Evolutionary conservation across 35 echinoderm and acorn worm genomes (phyloP).

Genomic region (Lytechinus pictus): DNA sequence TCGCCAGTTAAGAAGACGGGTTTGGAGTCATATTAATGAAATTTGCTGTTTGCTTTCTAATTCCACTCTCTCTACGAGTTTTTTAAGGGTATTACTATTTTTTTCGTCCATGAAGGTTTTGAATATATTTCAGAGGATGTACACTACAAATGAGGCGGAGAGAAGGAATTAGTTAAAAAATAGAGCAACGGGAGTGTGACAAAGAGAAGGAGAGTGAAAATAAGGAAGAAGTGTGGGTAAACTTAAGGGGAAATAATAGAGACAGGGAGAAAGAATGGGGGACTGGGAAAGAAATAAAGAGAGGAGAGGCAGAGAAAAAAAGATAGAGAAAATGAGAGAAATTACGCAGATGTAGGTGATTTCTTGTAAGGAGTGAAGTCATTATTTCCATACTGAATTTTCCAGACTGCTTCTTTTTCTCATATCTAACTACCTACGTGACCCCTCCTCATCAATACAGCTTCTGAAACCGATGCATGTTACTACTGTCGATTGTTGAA

Average conservation of each 20-base stretch:
- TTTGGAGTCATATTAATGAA: neutral
- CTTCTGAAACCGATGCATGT: neutral
- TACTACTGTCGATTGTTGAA: neutral
- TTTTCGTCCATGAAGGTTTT: too few relatives aligned
- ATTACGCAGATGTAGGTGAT: too few relatives aligned
- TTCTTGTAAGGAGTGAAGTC: neutral
- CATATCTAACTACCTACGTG: neutral
- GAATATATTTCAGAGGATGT: neutral
- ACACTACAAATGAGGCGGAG: neutral
- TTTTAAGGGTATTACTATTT: neutral
- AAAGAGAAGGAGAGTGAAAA: neutral
- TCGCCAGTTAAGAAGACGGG: neutral
- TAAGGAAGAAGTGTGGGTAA: too few relatives aligned
- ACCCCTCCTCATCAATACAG: neutral
- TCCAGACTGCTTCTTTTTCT: neutral
- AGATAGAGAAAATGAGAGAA: too few relatives aligned
- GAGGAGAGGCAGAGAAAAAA: neutral
- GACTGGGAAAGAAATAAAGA: neutral
- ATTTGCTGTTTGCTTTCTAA: neutral
- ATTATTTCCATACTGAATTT: neutral
- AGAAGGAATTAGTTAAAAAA: neutral
- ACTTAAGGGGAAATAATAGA: neutral
- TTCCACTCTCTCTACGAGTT: neutral
- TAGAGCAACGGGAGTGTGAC: neutral
- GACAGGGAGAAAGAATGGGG: neutral